phyloP scores from a whole-genome alignment of 2,113 vertebrate species.

The Aythya baeri region DNA sequence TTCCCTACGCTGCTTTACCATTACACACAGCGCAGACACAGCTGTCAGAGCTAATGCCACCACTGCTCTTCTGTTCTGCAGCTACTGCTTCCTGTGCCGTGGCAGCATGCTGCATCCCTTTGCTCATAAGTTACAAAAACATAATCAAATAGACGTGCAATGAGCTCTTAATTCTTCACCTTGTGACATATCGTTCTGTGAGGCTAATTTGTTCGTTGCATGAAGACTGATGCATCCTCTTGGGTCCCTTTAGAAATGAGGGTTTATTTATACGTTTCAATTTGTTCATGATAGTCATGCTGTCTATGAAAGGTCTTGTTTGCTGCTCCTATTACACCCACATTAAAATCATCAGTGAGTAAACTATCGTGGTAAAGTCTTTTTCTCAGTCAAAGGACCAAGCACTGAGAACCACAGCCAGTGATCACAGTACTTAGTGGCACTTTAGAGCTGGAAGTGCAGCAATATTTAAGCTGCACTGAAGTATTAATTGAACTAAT shows the following conservation, averaged over 20 bases:
- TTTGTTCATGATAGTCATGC: not conserved
- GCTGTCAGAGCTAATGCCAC: not conserved
- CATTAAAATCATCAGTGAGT: not conserved
- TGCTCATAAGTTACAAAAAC: not conserved
- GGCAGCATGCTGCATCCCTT: not conserved
- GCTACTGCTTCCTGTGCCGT: not conserved
- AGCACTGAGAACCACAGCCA: conserved; percentile 26
- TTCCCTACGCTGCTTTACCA: not conserved
- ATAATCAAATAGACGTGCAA: not conserved
- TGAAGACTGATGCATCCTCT: not conserved
- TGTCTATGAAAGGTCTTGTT: not conserved
- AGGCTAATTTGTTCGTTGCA: not conserved
- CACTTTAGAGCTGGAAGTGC: conserved; percentile 65
- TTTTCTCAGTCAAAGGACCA: conserved; percentile 34
- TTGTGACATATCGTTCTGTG: not conserved
- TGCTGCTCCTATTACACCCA: not conserved
- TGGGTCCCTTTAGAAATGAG: not conserved
- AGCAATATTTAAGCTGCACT: conserved; percentile 51
- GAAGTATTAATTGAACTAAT: conserved; percentile 22
- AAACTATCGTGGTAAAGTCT: not conserved
- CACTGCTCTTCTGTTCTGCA: conserved; percentile 7
- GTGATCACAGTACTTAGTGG: conserved; percentile 50
- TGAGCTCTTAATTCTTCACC: not conserved
- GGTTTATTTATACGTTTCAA: not conserved
- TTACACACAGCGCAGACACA: not conserved